A percentile compares a stretch with the other conserved stretches of the same genome.
Evolutionary conservation across 2,797 vertebrate genomes (phyloP).

Genomic region (Clamator glandarius): DNA sequence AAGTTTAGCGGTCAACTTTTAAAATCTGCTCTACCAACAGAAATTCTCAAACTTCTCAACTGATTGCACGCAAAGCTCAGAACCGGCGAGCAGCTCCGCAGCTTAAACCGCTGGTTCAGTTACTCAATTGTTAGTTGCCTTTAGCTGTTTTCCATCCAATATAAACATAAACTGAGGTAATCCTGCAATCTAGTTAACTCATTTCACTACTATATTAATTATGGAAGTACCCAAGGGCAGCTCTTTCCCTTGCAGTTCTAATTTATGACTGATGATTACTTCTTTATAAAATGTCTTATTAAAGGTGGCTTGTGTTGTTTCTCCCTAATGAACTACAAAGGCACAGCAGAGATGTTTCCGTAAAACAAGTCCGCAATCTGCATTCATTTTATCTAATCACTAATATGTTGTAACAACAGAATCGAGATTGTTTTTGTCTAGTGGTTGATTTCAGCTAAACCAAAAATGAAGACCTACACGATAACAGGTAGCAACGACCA

Average conservation of each 20-base stretch:
- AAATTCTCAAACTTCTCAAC: not conserved
- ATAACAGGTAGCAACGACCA: not conserved
- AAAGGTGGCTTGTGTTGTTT: constrained; percentile 31
- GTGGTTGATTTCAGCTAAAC: not conserved
- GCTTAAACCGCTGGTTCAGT: not conserved
- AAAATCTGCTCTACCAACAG: not conserved
- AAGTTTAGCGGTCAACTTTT: not conserved
- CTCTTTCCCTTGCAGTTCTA: constrained; percentile 52
- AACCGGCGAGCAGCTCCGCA: not conserved
- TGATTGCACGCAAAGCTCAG: not conserved
- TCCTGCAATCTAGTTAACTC: constrained; percentile 56
- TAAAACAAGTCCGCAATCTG: constrained; percentile 41
- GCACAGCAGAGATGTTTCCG: constrained; percentile 37
- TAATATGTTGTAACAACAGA: not conserved
- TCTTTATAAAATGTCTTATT: constrained; percentile 55
- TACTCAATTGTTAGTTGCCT: constrained; percentile 42
- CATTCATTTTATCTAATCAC: constrained; percentile 45
- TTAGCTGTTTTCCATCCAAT: constrained; percentile 66
- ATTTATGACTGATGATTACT: constrained; percentile 38
- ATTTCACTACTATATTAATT: constrained; percentile 72
- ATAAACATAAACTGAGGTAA: constrained; percentile 66
- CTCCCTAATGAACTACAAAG: constrained; percentile 55
- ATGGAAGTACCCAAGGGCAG: constrained; percentile 62
- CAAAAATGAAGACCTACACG: not conserved
- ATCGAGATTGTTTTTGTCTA: not conserved